Percentiles rank a stretch among this genome's conserved stretches.
Evolutionary conservation across 2,113 vertebrate species (phyloP).

Genomic region (Neodon shergylaensis): DNA sequence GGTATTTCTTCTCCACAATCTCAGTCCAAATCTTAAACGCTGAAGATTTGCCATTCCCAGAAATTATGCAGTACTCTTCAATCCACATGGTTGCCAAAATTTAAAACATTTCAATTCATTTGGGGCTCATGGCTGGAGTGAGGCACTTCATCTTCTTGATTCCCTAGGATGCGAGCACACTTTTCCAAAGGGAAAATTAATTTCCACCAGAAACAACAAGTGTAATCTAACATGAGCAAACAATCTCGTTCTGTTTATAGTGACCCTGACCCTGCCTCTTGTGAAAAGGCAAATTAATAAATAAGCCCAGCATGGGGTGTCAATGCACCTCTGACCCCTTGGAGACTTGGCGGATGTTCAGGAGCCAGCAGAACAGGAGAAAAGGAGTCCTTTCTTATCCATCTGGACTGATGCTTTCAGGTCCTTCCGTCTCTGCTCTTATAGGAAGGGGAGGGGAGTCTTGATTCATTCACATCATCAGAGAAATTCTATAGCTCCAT

Average conservation of each 20-base stretch:
- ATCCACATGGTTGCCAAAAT: not conserved
- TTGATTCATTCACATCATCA: not conserved
- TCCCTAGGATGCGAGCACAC: not conserved
- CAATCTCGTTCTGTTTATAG: not conserved
- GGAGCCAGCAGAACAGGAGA: not conserved
- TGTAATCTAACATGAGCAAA: slow-evolving; percentile 3
- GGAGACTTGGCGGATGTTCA: not conserved
- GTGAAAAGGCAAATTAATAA: slow-evolving; percentile 23
- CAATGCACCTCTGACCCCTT: not conserved
- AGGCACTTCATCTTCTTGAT: not conserved
- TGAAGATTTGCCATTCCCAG: not conserved
- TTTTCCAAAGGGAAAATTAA: not conserved
- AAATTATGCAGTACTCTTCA: not conserved
- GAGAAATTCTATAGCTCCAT: not conserved
- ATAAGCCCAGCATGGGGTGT: not conserved
- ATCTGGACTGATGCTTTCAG: not conserved
- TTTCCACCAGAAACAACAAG: not conserved
- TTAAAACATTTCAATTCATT: not conserved
- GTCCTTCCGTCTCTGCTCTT: not conserved
- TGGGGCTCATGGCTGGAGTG: not conserved
- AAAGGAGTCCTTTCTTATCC: not conserved
- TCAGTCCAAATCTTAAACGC: not conserved
- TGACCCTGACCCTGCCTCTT: not conserved
- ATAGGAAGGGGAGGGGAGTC: not conserved
- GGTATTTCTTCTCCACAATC: not conserved